These are phyloP conservation scores for Harpagifer antarcticus DNA, from an alignment of 2,797 vertebrate genomes.

Conservation along the genomic window DNA sequence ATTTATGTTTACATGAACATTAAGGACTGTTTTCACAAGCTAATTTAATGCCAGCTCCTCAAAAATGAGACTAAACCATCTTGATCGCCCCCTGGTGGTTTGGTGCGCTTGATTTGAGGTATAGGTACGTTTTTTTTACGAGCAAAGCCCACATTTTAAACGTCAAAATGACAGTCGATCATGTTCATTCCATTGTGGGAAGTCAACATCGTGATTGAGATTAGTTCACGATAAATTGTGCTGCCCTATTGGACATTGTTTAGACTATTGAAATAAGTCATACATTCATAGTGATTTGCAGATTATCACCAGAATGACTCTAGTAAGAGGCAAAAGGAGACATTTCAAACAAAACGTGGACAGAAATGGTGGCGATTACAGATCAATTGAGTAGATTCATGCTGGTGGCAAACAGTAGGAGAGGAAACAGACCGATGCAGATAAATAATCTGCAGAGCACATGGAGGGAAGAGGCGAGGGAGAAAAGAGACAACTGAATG, in stretches of 20 bases:
- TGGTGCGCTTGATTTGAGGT: too few species aligned
- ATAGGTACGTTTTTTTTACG: too few species aligned
- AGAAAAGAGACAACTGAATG: constrained; percentile 36
- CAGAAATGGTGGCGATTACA: constrained; percentile 35
- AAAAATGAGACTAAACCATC: too few species aligned
- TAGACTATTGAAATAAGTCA: neutral
- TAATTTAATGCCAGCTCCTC: too few species aligned
- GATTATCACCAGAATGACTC: neutral
- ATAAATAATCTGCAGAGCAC: constrained; percentile 33
- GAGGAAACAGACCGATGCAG: constrained; percentile 27
- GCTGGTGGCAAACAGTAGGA: constrained; percentile 38
- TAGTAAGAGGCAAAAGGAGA: constrained; percentile 27
- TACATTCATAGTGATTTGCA: neutral
- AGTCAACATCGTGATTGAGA: too few species aligned
- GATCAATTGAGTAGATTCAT: constrained; percentile 41
- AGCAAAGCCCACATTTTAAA: too few species aligned
- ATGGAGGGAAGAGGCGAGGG: constrained; percentile 25
- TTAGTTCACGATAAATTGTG: too few species aligned
- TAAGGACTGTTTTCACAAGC: too few species aligned
- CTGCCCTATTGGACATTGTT: neutral
- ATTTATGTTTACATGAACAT: too few species aligned
- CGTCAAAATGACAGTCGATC: too few species aligned
- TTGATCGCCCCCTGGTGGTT: too few species aligned
- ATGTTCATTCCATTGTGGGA: too few species aligned
- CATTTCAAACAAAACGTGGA: constrained; percentile 30